Base-by-base conservation (phyloP, 1,140 invertebrate genomes). In the Macrobrachium nipponense region DNA sequence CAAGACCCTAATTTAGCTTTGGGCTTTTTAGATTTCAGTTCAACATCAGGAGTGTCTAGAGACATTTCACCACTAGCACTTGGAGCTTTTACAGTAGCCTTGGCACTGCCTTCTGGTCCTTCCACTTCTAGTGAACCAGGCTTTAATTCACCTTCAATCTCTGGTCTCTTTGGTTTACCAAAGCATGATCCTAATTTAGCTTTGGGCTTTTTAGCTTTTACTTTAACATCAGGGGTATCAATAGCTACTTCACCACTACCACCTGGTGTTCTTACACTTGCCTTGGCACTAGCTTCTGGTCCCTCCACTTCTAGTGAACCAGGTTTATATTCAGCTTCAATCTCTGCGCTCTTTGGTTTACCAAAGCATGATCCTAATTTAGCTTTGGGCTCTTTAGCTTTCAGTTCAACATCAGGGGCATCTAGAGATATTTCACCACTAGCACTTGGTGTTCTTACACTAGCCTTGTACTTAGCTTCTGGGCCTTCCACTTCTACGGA, bases 291-390 rank as follows among this genome's bases (percentile, higher is more conserved):
- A n/a, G 83, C 58, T 58, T 79, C 81, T 80, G 80, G 80, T 51
- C 64, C 66, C 72, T 43, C 70, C 18, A 82, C n/a, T 61, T 62
- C 72, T 8, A 82, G 20, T 62, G 73, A 36, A 43, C 23, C 43
- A 68, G 61, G 62, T 15, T 79, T 43, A n/a, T 64, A 77, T 36
- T 20, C 61, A 59, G 44, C 86, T 18, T 82, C 75, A 60, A 87
- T 23, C 23, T 87, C 43, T 18, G 72, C 61, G 36, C 18, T 14
- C 68, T 81, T 82, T 15, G 86, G 70, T 44, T 87, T 87, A 36
- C 86, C 86, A 61, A 87, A 82, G 36, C 86, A 87, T 43, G 86
- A 87, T 8, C 79, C 86, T 60, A 81, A 44, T n/a, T 82, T 81
- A 12, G 43, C 10, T 68, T 76, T 82, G 17, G 86, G 51, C 18